Evolutionary conservation across 2,113 vertebrate genomes (phyloP).

Genomic region (Dromaius novaehollandiae): DNA sequence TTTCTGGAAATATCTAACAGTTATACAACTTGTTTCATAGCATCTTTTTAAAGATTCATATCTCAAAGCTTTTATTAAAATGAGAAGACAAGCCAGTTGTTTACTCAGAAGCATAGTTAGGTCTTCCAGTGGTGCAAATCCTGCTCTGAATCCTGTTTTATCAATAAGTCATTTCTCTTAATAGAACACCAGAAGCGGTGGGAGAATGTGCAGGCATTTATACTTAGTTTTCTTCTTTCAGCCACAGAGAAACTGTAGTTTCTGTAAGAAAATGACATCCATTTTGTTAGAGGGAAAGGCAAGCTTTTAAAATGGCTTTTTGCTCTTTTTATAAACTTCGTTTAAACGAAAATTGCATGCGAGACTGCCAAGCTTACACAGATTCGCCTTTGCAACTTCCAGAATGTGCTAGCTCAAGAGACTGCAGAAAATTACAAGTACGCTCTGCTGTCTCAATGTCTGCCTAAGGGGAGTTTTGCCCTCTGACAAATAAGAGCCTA

Average conservation of each 20-base stretch:
- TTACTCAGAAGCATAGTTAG: slow-evolving; percentile 1
- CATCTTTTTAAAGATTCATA: slow-evolving; percentile 5
- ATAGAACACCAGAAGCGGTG: neutral
- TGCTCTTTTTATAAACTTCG: slow-evolving; percentile 12
- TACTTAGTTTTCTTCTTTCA: neutral
- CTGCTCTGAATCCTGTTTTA: neutral
- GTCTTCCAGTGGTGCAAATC: neutral
- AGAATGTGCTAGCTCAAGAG: slow-evolving; percentile 18
- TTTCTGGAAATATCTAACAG: neutral
- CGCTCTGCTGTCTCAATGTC: neutral
- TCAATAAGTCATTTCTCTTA: neutral
- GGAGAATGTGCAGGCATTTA: neutral
- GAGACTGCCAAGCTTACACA: neutral
- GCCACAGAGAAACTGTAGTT: neutral
- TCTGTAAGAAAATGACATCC: neutral
- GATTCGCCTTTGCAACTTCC: slow-evolving; percentile 17
- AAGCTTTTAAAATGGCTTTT: slow-evolving; percentile 17
- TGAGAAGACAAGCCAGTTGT: neutral
- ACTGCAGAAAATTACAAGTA: neutral
- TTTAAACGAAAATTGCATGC: slow-evolving; percentile 6
- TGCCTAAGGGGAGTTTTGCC: slow-evolving; percentile 58
- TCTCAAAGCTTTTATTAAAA: slow-evolving; percentile 24
- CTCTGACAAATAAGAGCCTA: slow-evolving; percentile 49
- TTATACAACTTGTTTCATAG: neutral
- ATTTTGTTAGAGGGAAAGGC: slow-evolving; percentile 4